Evolutionary conservation across 2,888 invertebrate genomes (phyloP).

Genomic region (Brenthis ino): DNA sequence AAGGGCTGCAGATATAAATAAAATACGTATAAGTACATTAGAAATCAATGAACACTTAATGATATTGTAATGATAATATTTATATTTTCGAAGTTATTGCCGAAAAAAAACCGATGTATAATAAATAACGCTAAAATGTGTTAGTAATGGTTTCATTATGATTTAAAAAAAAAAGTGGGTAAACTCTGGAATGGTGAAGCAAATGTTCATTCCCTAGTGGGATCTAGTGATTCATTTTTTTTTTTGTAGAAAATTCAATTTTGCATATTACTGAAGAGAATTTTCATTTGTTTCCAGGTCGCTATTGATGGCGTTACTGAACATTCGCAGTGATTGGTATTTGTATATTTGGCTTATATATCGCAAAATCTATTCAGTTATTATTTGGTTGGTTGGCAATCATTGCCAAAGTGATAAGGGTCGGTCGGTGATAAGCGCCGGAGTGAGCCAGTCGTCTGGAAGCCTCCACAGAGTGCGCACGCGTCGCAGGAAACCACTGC

Average conservation of each 20-base stretch:
- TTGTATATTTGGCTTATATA: conserved; percentile 71
- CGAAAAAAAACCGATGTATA: no score
- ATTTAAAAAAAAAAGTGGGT: no score
- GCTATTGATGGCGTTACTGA: conserved; percentile 76
- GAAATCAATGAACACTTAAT: no score
- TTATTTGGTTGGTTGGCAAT: conserved; percentile 76
- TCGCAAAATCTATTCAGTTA: conserved; percentile 72
- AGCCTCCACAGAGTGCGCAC: conserved; percentile 76
- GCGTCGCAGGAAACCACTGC: conserved; percentile 69
- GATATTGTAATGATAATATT: no score
- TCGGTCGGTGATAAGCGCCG: conserved; percentile 73
- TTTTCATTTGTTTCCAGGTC: conserved; percentile 64
- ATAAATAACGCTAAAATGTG: no score
- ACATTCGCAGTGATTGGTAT: conserved; percentile 70
- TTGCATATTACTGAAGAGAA: neutral
- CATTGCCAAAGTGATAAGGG: conserved; percentile 78
- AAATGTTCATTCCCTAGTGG: no score
- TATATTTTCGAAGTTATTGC: no score
- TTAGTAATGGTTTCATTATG: no score
- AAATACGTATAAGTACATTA: no score
- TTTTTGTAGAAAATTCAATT: neutral
- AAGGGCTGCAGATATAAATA: no score
- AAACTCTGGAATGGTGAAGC: no score
- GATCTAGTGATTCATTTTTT: neutral
- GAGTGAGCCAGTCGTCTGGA: conserved; percentile 70